phyloP scores from a whole-genome alignment of 1,140 invertebrate species.

The Cotesia vestalis region DNA sequence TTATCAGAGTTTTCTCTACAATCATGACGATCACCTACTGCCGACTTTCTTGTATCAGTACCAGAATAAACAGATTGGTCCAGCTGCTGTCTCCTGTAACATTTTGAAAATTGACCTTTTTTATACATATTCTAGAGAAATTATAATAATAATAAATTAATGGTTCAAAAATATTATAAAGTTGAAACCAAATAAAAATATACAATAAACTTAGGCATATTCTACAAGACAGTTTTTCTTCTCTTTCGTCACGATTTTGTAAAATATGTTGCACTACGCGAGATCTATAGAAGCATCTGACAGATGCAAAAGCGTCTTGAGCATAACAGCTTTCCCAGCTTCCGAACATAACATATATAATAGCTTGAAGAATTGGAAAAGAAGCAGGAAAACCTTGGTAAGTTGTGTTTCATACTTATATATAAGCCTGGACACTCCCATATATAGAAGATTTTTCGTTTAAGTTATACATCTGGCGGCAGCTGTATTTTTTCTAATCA shows the following conservation, averaged over 20 bases:
- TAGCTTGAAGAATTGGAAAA: slow-evolving; percentile 4
- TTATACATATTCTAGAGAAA: not conserved
- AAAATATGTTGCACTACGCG: too few relatives aligned
- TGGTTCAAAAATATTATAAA: not conserved
- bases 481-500: slow-evolving; percentile 46
- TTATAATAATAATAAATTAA: too few relatives aligned
- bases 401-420: slow-evolving; percentile 14
- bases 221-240: too few relatives aligned
- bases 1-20: slow-evolving; percentile 17
- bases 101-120: not conserved
- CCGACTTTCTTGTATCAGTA: slow-evolving; percentile 49
- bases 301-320: too few relatives aligned
- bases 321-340: too few relatives aligned
- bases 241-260: too few relatives aligned
- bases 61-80: slow-evolving; percentile 62
- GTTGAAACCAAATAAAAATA: not conserved
- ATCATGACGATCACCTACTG: slow-evolving; percentile 12
- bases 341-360: not conserved
- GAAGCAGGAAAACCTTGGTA: slow-evolving; percentile 17
- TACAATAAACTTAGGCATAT: too few relatives aligned
- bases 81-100: slow-evolving; percentile 63
- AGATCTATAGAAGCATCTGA: too few relatives aligned
- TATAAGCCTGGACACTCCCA: slow-evolving; percentile 38
- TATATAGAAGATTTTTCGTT: slow-evolving; percentile 26
- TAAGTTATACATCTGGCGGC: slow-evolving; percentile 46